These are phyloP conservation scores for Eupeodes latifasciatus DNA, from an alignment of 2,888 invertebrate genomes.

Conservation along the genomic window DNA sequence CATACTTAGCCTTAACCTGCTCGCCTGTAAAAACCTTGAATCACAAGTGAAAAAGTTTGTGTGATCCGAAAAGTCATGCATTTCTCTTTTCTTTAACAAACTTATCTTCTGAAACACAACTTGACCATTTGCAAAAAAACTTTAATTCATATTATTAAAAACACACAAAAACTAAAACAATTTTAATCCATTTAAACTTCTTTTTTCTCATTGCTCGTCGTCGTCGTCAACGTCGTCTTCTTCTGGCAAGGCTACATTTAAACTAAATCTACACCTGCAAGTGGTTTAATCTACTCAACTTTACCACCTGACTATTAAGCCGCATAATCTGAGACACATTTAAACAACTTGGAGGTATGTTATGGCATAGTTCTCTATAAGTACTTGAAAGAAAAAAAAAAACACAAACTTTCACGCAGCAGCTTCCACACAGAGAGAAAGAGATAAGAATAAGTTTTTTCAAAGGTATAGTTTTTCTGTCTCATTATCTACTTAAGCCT, in stretches of 20 bases:
- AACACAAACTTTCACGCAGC: slow-evolving; percentile 18
- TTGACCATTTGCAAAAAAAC: not conserved
- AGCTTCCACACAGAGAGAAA: slow-evolving; percentile 54
- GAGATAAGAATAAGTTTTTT: slow-evolving; percentile 68
- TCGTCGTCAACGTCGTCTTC: not conserved
- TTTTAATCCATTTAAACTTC: slow-evolving; percentile 5
- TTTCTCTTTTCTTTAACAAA: not conserved
- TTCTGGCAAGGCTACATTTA: slow-evolving; percentile 28
- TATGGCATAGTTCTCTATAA: no score
- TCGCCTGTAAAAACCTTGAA: not conserved
- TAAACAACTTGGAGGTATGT: not conserved
- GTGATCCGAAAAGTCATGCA: not conserved
- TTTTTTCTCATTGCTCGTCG: not conserved
- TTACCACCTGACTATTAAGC: slow-evolving; percentile 62
- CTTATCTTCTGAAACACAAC: not conserved
- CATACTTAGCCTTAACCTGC: no score
- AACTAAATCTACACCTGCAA: slow-evolving; percentile 39
- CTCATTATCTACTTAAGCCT: slow-evolving; percentile 75
- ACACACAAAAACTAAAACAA: slow-evolving; percentile 28
- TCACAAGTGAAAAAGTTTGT: not conserved
- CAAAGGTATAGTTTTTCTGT: slow-evolving; percentile 71
- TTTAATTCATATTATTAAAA: not conserved
- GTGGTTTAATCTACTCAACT: slow-evolving; percentile 55
- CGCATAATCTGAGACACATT: slow-evolving; percentile 7
- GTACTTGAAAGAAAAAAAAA: not conserved